phyloP scores from a whole-genome alignment of 2,113 vertebrate genomes.

The Rhinogobius similis region DNA sequence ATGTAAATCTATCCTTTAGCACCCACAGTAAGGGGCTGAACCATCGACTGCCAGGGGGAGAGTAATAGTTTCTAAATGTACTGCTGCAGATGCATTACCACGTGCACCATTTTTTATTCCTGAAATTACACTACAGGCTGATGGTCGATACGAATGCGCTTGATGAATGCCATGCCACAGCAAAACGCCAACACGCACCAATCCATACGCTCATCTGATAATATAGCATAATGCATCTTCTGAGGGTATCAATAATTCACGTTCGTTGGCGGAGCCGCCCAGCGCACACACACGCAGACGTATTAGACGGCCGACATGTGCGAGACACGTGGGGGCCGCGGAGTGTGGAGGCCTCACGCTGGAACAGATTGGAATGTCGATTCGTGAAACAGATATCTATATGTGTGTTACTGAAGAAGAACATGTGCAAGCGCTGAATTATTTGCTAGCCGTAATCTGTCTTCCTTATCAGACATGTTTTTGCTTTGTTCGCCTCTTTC shows the following conservation, averaged over 20 bases:
- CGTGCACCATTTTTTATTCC: constrained; percentile 60
- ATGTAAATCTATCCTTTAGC: too few species aligned
- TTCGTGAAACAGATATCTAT: background rate
- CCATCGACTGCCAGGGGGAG: constrained; percentile 44
- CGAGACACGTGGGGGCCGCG: background rate
- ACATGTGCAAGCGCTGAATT: background rate
- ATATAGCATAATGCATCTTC: constrained; percentile 44
- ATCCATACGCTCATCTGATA: constrained; percentile 13
- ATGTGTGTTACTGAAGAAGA: background rate
- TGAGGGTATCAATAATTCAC: constrained; percentile 51
- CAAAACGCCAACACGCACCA: constrained; percentile 13
- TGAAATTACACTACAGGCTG: constrained; percentile 67
- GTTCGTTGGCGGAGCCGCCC: constrained; percentile 34
- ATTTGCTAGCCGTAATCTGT: background rate
- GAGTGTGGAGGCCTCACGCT: background rate
- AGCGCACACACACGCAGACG: constrained; percentile 33
- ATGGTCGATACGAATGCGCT: constrained; percentile 57
- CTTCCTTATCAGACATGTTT: background rate
- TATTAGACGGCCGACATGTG: background rate
- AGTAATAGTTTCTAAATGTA: constrained; percentile 59
- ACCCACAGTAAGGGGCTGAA: constrained; percentile 8
- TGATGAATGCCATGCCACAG: constrained; percentile 64
- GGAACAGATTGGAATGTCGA: background rate
- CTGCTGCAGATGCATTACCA: constrained; percentile 34
- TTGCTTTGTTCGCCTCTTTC: too few species aligned